These are phyloP conservation scores for Vireo altiloquus DNA, from an alignment of 2,113 vertebrate genomes.

Conservation along the genomic window DNA sequence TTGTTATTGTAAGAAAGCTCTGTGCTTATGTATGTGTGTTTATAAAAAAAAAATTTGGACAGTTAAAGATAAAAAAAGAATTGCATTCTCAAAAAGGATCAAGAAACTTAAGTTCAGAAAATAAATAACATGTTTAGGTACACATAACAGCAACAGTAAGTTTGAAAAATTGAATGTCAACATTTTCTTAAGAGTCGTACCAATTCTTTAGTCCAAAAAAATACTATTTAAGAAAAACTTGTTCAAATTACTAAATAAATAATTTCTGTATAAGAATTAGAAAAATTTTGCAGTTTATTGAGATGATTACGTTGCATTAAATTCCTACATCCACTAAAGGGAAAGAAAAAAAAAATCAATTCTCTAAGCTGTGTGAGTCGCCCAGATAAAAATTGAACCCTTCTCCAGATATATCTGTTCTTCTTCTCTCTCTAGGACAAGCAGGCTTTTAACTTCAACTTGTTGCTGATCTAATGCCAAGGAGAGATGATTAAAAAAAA, in stretches of 20 bases:
- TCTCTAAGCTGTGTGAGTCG: background rate
- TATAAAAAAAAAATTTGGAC: background rate
- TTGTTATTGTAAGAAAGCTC: background rate
- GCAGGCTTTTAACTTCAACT: background rate
- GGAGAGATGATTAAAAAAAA: background rate
- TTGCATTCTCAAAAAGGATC: background rate
- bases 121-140: background rate
- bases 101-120: background rate
- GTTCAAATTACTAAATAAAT: background rate
- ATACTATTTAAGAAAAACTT: fast-evolving
- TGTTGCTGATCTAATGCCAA: background rate
- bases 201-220: background rate
- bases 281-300: background rate
- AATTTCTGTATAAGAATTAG: background rate
- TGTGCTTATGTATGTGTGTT: background rate
- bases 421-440: background rate
- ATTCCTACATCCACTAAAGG: fast-evolving
- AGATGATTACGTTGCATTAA: background rate
- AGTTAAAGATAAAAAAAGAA: background rate
- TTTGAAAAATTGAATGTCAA: background rate
- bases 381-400: background rate
- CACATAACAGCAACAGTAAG: fast-evolving
- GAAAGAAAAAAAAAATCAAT: background rate
- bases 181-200: background rate
- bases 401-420: background rate